These are phyloP conservation scores for Biston stratarius DNA, from an alignment of 2,888 invertebrate species.

Conservation along the genomic window DNA sequence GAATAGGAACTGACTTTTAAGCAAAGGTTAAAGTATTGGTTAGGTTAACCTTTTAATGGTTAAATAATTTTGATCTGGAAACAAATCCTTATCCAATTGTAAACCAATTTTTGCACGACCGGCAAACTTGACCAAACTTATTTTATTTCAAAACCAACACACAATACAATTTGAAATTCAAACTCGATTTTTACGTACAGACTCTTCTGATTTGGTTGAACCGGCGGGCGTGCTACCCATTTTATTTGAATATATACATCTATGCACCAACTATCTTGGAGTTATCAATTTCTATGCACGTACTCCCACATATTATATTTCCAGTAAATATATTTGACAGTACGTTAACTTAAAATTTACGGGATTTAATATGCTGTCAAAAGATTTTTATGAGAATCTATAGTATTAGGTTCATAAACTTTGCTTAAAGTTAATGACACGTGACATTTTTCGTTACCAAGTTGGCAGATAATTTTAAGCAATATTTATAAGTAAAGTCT, in stretches of 20 bases:
- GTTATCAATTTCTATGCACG: conserved; percentile 43
- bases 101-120: conserved; percentile 6
- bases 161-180: conserved; percentile 32
- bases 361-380: too few relatives aligned
- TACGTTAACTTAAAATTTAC: conserved; percentile 3
- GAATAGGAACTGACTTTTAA: too few relatives aligned
- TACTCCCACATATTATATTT: conserved; percentile 11
- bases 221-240: conserved; percentile 38
- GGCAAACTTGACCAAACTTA: conserved; percentile 13
- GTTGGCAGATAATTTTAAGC: too few relatives aligned
- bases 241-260: conserved; percentile 44
- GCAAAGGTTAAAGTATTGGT: too few relatives aligned
- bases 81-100: neutral
- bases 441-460: too few relatives aligned
- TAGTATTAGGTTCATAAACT: too few relatives aligned
- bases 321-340: neutral
- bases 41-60: too few relatives aligned
- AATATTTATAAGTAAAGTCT: too few relatives aligned
- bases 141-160: conserved; percentile 23
- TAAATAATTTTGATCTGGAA: too few relatives aligned
- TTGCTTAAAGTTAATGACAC: too few relatives aligned
- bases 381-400: too few relatives aligned
- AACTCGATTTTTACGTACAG: conserved; percentile 32
- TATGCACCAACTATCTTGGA: conserved; percentile 32
- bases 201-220: conserved; percentile 37